Evolutionary conservation across 2,797 vertebrate genomes (phyloP), one percentile per base, ranked within the genome.

Genomic region (Acrossocheilus fasciatus): DNA sequence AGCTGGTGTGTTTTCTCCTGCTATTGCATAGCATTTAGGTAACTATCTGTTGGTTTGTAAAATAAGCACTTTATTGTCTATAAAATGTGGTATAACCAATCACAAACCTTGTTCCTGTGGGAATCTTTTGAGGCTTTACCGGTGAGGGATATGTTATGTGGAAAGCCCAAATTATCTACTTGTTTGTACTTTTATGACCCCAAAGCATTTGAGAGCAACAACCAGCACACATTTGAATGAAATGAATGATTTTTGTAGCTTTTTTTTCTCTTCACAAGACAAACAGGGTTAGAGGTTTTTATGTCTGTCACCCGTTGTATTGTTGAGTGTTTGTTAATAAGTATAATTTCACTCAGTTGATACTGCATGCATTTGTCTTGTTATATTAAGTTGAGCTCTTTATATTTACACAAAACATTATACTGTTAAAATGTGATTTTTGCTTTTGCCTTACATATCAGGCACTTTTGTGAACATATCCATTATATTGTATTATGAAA

Each of bases 21-120:
- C 41, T 30, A n/a, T 54, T 50, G 34, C 43, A 64, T 26, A 23
- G 50, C 68, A 70, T 47, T 81, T 69, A 11, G 30, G 15, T 50
- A 50, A n/a, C 41, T 73, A 45, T 23, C 62, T 62, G 7, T 74
- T 64, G 20, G 50, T 66, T 78, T 84, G 47, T 15, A 50, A 59
- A 68, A 80, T 20, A 45, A 81, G 86, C 88, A 89, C 88, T 89
- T 89, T 89, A 84, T 75, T 57, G 77, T 81, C 78, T 41, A 50
- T 83, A 23, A 64, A 36, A 26, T 36, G 39, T 76, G 11, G 72
- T 57, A 30, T 43, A 76, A 39, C 12, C 70, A 80, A 39, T 66
- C 18, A 36, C n/a, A 64, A 34, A 70, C 66, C 11, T 57, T 87
- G 23, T 77, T 26, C 15, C 17, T 26, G 52, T 66, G 45, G 11